Percentiles rank a stretch among this genome's conserved stretches.
These are phyloP conservation scores for Meghimatium bilineatum DNA, from an alignment of 2,888 invertebrate species.

Conservation along the genomic window DNA sequence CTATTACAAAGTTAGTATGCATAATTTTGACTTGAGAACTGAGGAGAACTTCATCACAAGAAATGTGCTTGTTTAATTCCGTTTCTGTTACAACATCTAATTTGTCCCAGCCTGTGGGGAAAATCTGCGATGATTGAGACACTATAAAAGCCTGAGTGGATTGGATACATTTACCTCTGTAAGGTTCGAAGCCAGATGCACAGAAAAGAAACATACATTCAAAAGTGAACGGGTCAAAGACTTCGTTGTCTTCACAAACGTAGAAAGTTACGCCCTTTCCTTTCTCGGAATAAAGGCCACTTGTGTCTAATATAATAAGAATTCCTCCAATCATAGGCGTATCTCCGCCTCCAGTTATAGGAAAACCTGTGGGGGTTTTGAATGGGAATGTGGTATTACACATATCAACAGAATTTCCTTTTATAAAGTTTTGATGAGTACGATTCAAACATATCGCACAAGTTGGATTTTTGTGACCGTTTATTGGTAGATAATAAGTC, in stretches of 20 bases:
- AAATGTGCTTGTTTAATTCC: neutral
- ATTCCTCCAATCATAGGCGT: slow-evolving; percentile 22
- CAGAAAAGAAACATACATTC: slow-evolving; percentile 40
- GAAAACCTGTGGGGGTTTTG: neutral
- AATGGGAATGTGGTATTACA: neutral
- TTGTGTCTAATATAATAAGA: slow-evolving; percentile 34
- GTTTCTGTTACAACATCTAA: neutral
- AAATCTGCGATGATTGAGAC: slow-evolving; percentile 20
- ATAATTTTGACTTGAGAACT: neutral
- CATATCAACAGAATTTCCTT: neutral
- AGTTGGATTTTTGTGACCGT: slow-evolving; percentile 12
- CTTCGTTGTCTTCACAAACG: slow-evolving; percentile 39
- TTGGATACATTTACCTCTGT: slow-evolving; percentile 31
- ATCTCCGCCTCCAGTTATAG: neutral
- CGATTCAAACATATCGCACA: neutral
- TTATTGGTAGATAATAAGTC: neutral
- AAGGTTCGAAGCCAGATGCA: slow-evolving; percentile 26
- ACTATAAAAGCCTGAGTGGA: neutral
- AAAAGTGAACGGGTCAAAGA: slow-evolving; percentile 44
- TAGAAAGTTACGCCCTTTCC: neutral
- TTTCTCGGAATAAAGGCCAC: neutral
- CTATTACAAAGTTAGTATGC: neutral
- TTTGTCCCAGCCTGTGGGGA: slow-evolving; percentile 25
- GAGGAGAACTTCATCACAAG: neutral
- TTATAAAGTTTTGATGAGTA: neutral